Evolutionary conservation across 2,113 vertebrate genomes (phyloP), one percentile per base, ranked within the genome.

Genomic region (Callocephalon fimbriatum): DNA sequence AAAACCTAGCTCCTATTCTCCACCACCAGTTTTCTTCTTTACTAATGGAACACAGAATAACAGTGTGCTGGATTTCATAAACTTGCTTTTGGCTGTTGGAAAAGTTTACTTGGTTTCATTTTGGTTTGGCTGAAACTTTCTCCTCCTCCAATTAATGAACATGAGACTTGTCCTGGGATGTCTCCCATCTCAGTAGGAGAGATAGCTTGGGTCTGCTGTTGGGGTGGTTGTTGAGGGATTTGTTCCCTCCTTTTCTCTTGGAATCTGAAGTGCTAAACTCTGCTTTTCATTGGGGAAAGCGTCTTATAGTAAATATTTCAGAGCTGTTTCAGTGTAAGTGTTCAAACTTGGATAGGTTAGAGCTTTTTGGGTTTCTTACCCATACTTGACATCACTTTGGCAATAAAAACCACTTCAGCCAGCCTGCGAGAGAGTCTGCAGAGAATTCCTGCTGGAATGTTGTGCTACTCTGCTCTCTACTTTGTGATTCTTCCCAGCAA

Each of bases 51-150:
- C 51, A 72, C 51, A 40, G 77, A 78, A 45, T 50, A 89, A 40
- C 14, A 44, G 48, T 31, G 14, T 1, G 3, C 40, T 79, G 56
- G 40, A 48, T 83, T 92, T 70, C 40, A 65, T 65, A 80, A 72
- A 48, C 56, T 94, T 65, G 80, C 75, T 65, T 75, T 81, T 56
- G 66, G 61, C 91, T 81, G 79, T 68, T 94, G 96, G 95, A 96
- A 97, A 95, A 95, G 79, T 86, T 97, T 72, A 92, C 81, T 80
- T 94, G 63, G 80, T 95, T 97, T 92, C 92, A 89, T 95, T 95
- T 96, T 95, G 86, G 32, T 91, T 95, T 92, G 91, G 92, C 93
- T 89, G 80, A 61, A 87, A 50, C 26, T 27, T 93, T 82, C 29
- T 12, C 14, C 29, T 83, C n/a, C 70, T 95, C 56, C 79, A 78